Evolutionary conservation across 2,888 invertebrate genomes (phyloP).

Genomic region (Eulithis prunata): DNA sequence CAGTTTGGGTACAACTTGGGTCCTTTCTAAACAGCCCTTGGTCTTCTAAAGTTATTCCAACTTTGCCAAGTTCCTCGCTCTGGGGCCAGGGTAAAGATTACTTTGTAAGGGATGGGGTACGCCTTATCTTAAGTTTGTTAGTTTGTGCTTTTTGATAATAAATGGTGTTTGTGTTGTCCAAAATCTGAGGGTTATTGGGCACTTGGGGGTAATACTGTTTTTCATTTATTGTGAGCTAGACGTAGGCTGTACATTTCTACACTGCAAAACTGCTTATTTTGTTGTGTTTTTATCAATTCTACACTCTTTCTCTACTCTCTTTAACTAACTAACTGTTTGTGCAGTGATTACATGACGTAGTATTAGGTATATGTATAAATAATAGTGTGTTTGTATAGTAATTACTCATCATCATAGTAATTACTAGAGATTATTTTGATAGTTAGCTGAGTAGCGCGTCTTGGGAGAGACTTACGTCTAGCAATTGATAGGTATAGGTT

Average conservation of each 20-base stretch:
- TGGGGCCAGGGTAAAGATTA: slow-evolving; percentile 77
- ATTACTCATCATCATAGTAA: too few relatives aligned
- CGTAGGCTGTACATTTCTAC: neutral
- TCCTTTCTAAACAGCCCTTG: slow-evolving; percentile 85
- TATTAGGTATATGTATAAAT: too few relatives aligned
- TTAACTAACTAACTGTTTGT: too few relatives aligned
- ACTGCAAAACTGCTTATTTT: too few relatives aligned
- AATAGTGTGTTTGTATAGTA: too few relatives aligned
- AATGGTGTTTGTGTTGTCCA: slow-evolving; percentile 48
- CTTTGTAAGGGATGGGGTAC: slow-evolving; percentile 65
- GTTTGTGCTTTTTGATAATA: slow-evolving; percentile 64
- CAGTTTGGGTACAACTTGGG: slow-evolving; percentile 71
- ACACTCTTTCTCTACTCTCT: too few relatives aligned
- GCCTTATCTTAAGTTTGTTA: slow-evolving; percentile 72
- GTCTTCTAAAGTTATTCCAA: slow-evolving; percentile 84
- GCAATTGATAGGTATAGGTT: too few relatives aligned
- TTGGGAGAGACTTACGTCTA: too few relatives aligned
- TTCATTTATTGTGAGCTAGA: slow-evolving; percentile 3
- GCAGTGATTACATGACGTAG: too few relatives aligned
- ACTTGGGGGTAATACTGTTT: slow-evolving; percentile 25
- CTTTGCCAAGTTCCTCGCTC: slow-evolving; percentile 69
- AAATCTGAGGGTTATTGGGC: slow-evolving; percentile 38
- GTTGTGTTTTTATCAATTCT: too few relatives aligned
- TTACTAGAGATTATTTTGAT: too few relatives aligned
- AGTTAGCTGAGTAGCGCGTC: too few relatives aligned